Base-by-base conservation (phyloP, 2,888 invertebrate species). In the Apotomis turbidana region DNA sequence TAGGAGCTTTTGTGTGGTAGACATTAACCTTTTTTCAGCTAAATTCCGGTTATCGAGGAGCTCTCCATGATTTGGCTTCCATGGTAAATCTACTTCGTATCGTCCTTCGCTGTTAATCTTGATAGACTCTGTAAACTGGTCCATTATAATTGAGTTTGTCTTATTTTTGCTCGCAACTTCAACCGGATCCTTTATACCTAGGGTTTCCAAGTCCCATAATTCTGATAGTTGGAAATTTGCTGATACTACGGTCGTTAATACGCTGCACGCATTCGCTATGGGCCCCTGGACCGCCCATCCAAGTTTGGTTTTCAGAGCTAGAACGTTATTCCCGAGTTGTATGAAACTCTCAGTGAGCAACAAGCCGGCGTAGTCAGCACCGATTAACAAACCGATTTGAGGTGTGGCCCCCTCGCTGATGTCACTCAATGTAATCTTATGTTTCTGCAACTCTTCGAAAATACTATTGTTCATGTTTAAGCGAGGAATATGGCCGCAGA, bases 391-490 rank as follows among this genome's bases (percentile, higher is more conserved):
- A 5, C 64, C 64, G 64, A 66, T 41, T 27, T 66, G 9, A 4
- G 64, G 55, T 15, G 55, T 41, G 8, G 66, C 66, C 10, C 12
- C 36, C 3, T 66, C 57, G 41, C 66, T 27, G 57, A 44, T 46
- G 57, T 66, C 66, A 27, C 66, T 66, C 66, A 66, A 12, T 5
- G 46, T 57, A 57, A 66, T 57, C 12, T 66, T 66, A 62, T 62
- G 63, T 63, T 64, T 55, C 55, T 44, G 54, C 55, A 64, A 55
- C 15, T 64, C 2, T 15, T 15, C 15, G 15, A 15, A 15, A 0
- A 15, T 15, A 15, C 15, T 15, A 15, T 15, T 0, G 15, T 15
- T 15, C 15, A 15, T 15, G 15, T 15, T 15, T 15, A 15, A 15
- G 15, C 41, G 41, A 4, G 41, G 41, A 5, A 41, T 41, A 6